Conservation (phyloP, 2,113 vertebrate species). For the Xyrauchen texanus region DNA sequence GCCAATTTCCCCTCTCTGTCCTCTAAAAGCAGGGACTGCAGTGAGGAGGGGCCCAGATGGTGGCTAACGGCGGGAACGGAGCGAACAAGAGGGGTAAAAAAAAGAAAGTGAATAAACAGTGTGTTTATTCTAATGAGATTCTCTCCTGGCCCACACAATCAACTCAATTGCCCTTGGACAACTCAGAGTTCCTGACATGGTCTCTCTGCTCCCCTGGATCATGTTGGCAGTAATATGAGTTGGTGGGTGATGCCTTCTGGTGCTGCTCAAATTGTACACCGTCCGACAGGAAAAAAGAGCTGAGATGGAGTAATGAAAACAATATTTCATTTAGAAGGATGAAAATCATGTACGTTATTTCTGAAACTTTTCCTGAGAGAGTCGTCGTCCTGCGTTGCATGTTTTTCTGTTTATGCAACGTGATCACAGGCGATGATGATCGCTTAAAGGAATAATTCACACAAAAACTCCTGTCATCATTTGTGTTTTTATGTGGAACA, state of each 20-base stretch:
- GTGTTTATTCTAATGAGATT: not conserved
- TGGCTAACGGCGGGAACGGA: slow-evolving; percentile 51
- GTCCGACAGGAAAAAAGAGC: too few relatives aligned
- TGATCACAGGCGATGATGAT: too few relatives aligned
- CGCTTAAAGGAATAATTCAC: too few relatives aligned
- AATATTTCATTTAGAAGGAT: too few relatives aligned
- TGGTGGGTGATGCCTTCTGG: not conserved
- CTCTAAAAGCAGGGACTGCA: slow-evolving; percentile 64
- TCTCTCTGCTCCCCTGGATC: not conserved
- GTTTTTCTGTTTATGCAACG: too few relatives aligned
- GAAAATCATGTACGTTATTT: too few relatives aligned
- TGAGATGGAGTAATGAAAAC: not conserved
- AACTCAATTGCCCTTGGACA: slow-evolving; percentile 24
- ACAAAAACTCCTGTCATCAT: too few relatives aligned
- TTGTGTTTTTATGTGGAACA: too few relatives aligned
- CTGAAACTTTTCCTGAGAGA: too few relatives aligned
- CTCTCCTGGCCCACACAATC: slow-evolving; percentile 23
- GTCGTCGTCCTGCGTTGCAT: too few relatives aligned
- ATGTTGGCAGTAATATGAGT: not conserved
- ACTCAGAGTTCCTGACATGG: not conserved
- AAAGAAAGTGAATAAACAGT: slow-evolving; percentile 15
- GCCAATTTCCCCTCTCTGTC: slow-evolving; percentile 67
- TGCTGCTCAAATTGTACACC: not conserved
- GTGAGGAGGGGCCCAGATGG: slow-evolving; percentile 65
- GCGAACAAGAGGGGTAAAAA: not conserved